Base-by-base conservation (phyloP, 2,888 invertebrate species). In the Digitonthophagus gazella region DNA sequence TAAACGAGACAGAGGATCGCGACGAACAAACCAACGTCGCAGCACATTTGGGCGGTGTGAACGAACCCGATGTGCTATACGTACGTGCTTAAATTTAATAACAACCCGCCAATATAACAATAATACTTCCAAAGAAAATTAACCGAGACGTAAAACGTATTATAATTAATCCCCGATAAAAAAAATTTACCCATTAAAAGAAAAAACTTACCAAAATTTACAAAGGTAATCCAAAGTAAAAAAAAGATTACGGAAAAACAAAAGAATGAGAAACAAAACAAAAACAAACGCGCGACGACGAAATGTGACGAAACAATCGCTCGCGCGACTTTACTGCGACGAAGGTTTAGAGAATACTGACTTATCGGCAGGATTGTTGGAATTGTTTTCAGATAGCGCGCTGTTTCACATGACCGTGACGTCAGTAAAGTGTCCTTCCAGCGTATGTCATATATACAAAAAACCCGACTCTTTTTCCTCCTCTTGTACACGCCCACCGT, bases 331-430 rank as follows among this genome's bases (percentile, higher is more conserved):
- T 54, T 44, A 65, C 44, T 74, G 69, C 71, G 68, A 69, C 74
- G 70, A 73, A 71, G 69, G 75, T 76, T 76, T 76, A 76, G 76
- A 76, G 75, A 75, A 75, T 70, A 80, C 80, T 79, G 77, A 78
- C 76, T 78, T 79, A 78, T 78, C 79, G 77, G 75, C 74, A 74
- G 71, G 77, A 80, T 80, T 76, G 78, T 79, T 80, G 78, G 76
- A 80, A 81, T 82, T 80, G 80, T 80, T 81, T 79, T 78, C 74
- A 77, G 77, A 76, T 78, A 78, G 76, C 79, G 80, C 61, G 20
- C 80, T 80, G 80, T 79, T 77, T 80, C 80, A 80, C 80, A 80
- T 80, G 80, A 81, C 79, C 76, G 70, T 79, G 80, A 81, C 81
- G 81, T 81, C 80, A 80, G 65, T 69, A 74, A 8, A 11, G 28